These are phyloP conservation scores for Cetoscarus ocellatus DNA, from an alignment of 2,797 vertebrate genomes.

Conservation along the genomic window DNA sequence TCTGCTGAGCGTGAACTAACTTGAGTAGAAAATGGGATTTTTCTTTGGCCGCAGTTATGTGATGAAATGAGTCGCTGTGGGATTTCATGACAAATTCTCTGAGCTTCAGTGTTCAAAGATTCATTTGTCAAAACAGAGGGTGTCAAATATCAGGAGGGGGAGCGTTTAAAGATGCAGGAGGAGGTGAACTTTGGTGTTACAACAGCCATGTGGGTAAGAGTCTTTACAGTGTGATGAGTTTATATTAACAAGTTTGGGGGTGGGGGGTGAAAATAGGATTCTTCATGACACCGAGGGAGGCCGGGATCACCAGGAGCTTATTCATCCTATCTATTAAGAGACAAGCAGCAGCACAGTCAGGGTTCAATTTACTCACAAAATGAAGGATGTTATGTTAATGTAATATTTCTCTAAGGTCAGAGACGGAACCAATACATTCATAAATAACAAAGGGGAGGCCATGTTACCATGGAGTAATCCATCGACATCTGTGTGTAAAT, in stretches of 20 bases:
- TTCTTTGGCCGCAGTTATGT: conserved; percentile 40
- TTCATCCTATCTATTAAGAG: conserved; percentile 38
- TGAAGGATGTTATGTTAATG: conserved; percentile 42
- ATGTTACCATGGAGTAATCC: conserved; percentile 52
- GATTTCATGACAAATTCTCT: conserved; percentile 66
- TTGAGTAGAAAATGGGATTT: conserved; percentile 75
- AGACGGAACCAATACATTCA: conserved; percentile 36
- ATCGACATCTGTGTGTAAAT: conserved; percentile 68
- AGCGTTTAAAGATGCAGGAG: conserved; percentile 19
- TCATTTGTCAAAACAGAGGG: conserved; percentile 45
- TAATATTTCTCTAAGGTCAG: conserved; percentile 25
- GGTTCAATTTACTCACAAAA: conserved; percentile 57
- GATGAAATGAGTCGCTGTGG: conserved; percentile 49
- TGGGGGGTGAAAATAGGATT: conserved; percentile 26
- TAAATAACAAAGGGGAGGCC: conserved; percentile 48
- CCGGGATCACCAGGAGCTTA: conserved; percentile 15
- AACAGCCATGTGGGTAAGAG: conserved; percentile 18
- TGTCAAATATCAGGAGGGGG: conserved; percentile 14
- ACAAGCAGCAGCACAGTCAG: conserved; percentile 25
- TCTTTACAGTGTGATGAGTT: conserved; percentile 1
- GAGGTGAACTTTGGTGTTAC: conserved; percentile 4
- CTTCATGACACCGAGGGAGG: conserved; percentile 17
- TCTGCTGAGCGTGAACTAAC: conserved; percentile 65
- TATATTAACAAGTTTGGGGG: conserved; percentile 21
- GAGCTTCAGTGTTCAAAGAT: conserved; percentile 56